These are phyloP conservation scores for Sturmia bella DNA, from an alignment of 2,888 invertebrate species.

Conservation along the genomic window DNA sequence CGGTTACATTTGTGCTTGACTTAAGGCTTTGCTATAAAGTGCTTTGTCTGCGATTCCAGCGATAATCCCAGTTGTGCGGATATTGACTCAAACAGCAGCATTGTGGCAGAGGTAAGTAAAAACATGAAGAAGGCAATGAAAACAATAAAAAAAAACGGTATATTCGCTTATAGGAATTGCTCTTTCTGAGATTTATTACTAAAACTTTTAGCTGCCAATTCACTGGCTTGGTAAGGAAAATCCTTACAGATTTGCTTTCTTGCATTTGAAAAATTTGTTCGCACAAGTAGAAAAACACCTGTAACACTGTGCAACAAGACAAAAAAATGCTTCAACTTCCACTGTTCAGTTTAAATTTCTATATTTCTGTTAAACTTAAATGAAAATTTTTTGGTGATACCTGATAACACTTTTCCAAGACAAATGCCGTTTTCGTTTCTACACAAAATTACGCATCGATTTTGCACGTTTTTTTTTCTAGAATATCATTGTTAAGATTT, in stretches of 20 bases:
- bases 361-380: no score
- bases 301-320: not conserved
- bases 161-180: not conserved
- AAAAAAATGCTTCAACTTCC: not conserved
- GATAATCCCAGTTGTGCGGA: conserved; percentile 83
- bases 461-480: no score
- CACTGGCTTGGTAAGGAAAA: conserved; percentile 7
- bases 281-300: not conserved
- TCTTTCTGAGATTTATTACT: not conserved
- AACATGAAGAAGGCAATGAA: not conserved
- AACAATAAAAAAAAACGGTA: not conserved
- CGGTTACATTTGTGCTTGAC: not conserved
- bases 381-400: no score
- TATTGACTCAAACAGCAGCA: conserved; percentile 77
- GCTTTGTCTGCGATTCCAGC: conserved; percentile 84
- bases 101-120: conserved; percentile 78
- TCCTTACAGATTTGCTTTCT: not conserved
- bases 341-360: not conserved
- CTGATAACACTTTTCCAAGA: no score
- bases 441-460: no score
- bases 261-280: conserved; percentile 14
- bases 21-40: conserved; percentile 82
- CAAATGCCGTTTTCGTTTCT: no score
- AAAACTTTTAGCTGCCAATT: not conserved
- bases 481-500: no score